phyloP scores from a whole-genome alignment of 2,888 invertebrate species.

The Ormia ochracea region DNA sequence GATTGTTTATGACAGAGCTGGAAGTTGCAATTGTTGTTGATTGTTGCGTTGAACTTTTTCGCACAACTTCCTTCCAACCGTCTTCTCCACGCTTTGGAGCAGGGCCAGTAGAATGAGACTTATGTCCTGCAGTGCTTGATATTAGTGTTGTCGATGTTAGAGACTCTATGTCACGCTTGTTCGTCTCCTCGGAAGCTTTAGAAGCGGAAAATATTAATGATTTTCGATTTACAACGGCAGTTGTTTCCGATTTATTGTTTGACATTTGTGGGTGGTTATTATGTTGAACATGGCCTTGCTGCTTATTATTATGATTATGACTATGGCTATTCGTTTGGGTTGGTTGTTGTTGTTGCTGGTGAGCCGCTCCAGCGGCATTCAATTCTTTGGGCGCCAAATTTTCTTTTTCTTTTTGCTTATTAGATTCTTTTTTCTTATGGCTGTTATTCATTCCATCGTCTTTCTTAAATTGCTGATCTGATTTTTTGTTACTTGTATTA shows the following conservation, averaged over 20 bases:
- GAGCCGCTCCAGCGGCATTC: slow-evolving; percentile 47
- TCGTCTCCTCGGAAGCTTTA: slow-evolving; percentile 66
- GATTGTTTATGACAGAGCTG: slow-evolving; percentile 24
- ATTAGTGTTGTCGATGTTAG: slow-evolving; percentile 78
- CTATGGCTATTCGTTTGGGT: slow-evolving; percentile 38
- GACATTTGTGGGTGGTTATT: slow-evolving; percentile 44
- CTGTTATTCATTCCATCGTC: slow-evolving; percentile 68
- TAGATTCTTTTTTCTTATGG: slow-evolving; percentile 67
- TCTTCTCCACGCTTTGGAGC: slow-evolving; percentile 86
- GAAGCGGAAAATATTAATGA: slow-evolving; percentile 66
- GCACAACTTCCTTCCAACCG: slow-evolving; percentile 97
- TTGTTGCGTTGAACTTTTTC: slow-evolving; percentile 84
- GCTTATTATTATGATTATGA: slow-evolving; percentile 49
- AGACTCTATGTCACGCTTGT: slow-evolving; percentile 31
- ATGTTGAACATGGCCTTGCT: slow-evolving; percentile 30
- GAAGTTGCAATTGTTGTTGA: slow-evolving; percentile 55
- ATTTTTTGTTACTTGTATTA: slow-evolving; percentile 59
- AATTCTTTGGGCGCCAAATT: slow-evolving; percentile 74
- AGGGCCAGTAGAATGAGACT: slow-evolving; percentile 59
- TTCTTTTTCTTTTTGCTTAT: slow-evolving; percentile 75
- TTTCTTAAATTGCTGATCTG: slow-evolving; percentile 70
- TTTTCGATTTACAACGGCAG: slow-evolving; percentile 61
- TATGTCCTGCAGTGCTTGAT: slow-evolving; percentile 79
- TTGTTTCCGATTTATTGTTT: slow-evolving; percentile 32
- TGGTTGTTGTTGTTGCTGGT: slow-evolving; percentile 51